Percentiles rank a stretch among this genome's conserved stretches.
Evolutionary conservation across 1,140 invertebrate genomes (phyloP).

Genomic region (Lepidurus packardi): DNA sequence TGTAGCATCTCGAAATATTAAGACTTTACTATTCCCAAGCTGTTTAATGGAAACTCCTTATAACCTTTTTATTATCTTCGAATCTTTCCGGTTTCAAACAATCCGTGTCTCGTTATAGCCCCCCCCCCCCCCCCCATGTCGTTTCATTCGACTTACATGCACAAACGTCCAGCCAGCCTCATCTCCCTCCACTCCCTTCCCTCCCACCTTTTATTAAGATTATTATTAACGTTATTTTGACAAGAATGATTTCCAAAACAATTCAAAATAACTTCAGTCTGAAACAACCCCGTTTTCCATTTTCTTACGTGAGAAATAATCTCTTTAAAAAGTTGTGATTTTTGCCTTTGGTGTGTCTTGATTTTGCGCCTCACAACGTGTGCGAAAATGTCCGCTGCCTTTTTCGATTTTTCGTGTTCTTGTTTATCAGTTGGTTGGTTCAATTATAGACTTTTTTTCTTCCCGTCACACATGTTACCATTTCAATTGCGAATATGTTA

Average conservation of each 20-base stretch:
- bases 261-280: neutral
- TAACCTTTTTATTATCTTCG: neutral
- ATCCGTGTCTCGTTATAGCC: neutral
- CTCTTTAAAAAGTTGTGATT: conserved; percentile 22
- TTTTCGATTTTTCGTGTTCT: neutral
- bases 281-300: conserved; percentile 7
- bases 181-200: too few species aligned
- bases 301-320: conserved; percentile 18
- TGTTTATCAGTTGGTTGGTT: neutral
- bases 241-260: neutral
- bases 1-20: neutral
- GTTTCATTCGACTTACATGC: conserved; percentile 14
- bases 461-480: neutral
- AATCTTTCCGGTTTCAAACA: conserved; percentile 4
- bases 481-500: conserved; percentile 12
- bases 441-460: neutral
- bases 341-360: conserved; percentile 17
- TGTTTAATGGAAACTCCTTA: conserved; percentile 1
- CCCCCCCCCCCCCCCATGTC: neutral
- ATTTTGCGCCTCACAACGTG: conserved; percentile 12
- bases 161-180: neutral
- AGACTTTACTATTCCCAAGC: neutral
- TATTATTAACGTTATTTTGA: neutral
- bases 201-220: neutral
- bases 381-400: conserved; percentile 8